Conservation (phyloP, 2,888 invertebrate species). For the Limnephilus lunatus region DNA sequence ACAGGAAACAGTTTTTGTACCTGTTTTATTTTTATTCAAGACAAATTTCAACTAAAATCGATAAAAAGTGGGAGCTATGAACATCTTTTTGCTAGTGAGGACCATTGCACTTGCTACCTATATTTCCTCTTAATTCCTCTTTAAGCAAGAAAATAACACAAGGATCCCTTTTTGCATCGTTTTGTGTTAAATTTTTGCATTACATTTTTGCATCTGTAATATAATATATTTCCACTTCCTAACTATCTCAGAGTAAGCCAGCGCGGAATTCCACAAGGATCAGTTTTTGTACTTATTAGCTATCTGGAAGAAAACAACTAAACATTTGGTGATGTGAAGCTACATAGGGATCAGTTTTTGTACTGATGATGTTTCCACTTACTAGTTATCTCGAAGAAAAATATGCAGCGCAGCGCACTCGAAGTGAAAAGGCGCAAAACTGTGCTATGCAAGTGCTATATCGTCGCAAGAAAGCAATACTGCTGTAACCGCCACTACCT, state of each 20-base stretch:
- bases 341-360: not conserved
- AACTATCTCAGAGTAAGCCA: not conserved
- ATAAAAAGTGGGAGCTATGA: conserved; percentile 91
- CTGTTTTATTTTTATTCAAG: too few relatives aligned
- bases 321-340: not conserved
- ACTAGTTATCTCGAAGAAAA: not conserved
- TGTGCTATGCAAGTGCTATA: too few relatives aligned
- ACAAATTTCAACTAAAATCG: too few relatives aligned
- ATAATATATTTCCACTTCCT: not conserved
- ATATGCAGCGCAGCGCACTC: not conserved
- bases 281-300: not conserved
- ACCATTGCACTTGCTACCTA: not conserved
- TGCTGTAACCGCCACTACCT: too few relatives aligned
- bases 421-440: too few relatives aligned
- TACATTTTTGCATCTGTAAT: not conserved
- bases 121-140: too few relatives aligned
- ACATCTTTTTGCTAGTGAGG: conserved; percentile 91
- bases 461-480: too few relatives aligned
- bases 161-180: not conserved
- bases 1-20: not conserved
- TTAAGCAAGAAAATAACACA: too few relatives aligned
- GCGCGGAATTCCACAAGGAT: not conserved
- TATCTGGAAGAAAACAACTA: not conserved
- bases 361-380: not conserved
- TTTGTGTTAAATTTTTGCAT: too few relatives aligned